Evolutionary conservation across 1,140 invertebrate species (phyloP), one percentile per base, ranked within the genome.

Genomic region (Arctopsyche grandis): DNA sequence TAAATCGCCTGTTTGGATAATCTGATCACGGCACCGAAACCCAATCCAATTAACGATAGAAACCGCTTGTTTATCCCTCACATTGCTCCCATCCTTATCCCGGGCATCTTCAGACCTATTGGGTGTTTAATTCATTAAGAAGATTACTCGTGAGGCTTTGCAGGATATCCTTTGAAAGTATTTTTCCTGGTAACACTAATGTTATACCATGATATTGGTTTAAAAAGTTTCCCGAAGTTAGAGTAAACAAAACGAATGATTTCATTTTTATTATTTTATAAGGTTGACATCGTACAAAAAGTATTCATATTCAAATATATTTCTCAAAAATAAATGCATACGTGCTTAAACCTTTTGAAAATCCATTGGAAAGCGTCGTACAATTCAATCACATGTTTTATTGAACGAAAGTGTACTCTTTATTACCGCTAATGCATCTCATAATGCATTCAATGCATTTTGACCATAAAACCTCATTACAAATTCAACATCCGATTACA

Each of bases 121-220:
- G 74, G 52, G 74, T 76, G 74, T 76, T 76, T 76, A 76, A 76
- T 76, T 76, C 74, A 76, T 76, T 76, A 76, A 46, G 74, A 63
- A 76, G 74, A 76, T 76, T 76, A 76, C 58, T 44, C 60, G 16
- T 7, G 44, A 29, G 71, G 46, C 29, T 76, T 63, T 63, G 12
- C 16, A 24, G 74, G 74, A 76, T 60, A 76, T 76, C 56, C 56
- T 76, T 63, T 38, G 43, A 76, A 76, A 76, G 24, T 63, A 76
- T 66, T 76, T 76, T 46, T 44, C 19, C 48, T 22, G 19, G 46
- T n/a, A n/a, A 43, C 46, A 14, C 9, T 1, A 74, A 56, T 56
- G 21, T 56, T 14, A 66, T 21, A 26, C 1, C 19, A 26, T 38
- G n/a, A n/a, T 70, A 14, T 44, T n/a, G 1, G 63, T 26, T 5